phyloP scores from a whole-genome alignment of 2,888 invertebrate species.

The Diarsia mendica region DNA sequence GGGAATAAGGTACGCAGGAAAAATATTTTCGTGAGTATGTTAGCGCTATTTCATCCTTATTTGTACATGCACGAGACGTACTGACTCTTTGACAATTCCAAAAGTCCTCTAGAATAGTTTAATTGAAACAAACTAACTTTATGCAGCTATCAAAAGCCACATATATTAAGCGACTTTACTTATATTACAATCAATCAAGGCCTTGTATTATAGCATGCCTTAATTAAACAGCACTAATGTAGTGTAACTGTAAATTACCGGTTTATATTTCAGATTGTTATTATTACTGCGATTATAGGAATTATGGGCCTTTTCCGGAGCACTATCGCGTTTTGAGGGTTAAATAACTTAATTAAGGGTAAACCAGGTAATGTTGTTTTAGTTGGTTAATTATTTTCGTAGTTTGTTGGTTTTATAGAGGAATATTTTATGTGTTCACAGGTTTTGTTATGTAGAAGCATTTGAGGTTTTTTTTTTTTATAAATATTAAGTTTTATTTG shows the following conservation, averaged over 20 bases:
- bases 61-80: neutral
- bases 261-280: constrained; percentile 41
- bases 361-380: constrained; percentile 13
- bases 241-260: constrained; percentile 26
- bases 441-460: neutral
- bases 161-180: neutral
- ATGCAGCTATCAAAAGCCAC: too few species aligned
- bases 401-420: neutral
- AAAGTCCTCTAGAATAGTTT: neutral
- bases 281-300: constrained; percentile 47
- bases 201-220: neutral
- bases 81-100: too few species aligned
- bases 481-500: neutral
- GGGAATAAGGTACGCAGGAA: neutral
- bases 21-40: neutral
- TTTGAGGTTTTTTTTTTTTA: too few species aligned
- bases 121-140: neutral
- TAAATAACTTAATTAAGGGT: constrained; percentile 45
- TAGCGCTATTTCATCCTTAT: neutral
- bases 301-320: constrained; percentile 51
- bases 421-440: neutral
- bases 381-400: neutral
- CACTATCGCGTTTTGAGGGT: constrained; percentile 43
- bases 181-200: neutral
- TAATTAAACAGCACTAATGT: constrained; percentile 14